Conservation (phyloP, 2,113 vertebrate genomes). For the Hippocampus barbouri region DNA sequence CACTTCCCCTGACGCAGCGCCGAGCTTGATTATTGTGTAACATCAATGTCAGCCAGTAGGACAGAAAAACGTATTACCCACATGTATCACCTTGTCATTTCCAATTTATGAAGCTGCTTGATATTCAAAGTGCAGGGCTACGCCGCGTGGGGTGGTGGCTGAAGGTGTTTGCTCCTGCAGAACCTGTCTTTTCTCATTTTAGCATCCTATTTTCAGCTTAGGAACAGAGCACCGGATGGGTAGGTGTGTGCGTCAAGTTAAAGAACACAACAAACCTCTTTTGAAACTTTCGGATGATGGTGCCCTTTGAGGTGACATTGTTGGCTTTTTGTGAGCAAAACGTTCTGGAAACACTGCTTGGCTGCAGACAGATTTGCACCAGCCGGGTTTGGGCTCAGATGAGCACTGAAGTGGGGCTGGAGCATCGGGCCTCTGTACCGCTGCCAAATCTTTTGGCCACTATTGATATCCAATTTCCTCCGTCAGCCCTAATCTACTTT, state of each 20-base stretch:
- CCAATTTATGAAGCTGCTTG: slow-evolving; percentile 49
- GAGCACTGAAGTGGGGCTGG: slow-evolving; percentile 26
- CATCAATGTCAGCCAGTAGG: slow-evolving; percentile 38
- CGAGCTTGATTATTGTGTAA: slow-evolving; percentile 37
- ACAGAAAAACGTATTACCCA: slow-evolving; percentile 51
- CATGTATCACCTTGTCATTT: slow-evolving; percentile 64
- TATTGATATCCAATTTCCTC: slow-evolving; percentile 68
- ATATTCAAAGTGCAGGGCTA: slow-evolving; percentile 38
- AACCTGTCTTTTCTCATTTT: not conserved
- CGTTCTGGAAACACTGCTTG: slow-evolving; percentile 12
- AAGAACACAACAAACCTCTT: slow-evolving; percentile 3
- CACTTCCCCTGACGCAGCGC: slow-evolving; percentile 16
- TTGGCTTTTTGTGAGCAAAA: slow-evolving; percentile 2
- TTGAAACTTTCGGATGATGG: slow-evolving; percentile 6
- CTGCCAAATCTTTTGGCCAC: slow-evolving; percentile 62
- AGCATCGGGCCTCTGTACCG: slow-evolving; percentile 35
- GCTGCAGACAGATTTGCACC: slow-evolving; percentile 16
- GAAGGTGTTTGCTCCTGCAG: not conserved
- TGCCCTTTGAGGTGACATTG: slow-evolving; percentile 4
- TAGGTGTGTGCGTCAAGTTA: slow-evolving; percentile 2
- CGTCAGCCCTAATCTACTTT: slow-evolving; percentile 62
- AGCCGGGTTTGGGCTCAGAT: slow-evolving; percentile 34
- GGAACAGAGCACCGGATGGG: slow-evolving; percentile 8
- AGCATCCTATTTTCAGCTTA: not conserved
- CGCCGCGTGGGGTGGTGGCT: not conserved